A percentile compares a stretch with the other conserved stretches of the same genome.
phyloP scores from a whole-genome alignment of 2,113 vertebrate genomes.

The Pogona vitticeps region DNA sequence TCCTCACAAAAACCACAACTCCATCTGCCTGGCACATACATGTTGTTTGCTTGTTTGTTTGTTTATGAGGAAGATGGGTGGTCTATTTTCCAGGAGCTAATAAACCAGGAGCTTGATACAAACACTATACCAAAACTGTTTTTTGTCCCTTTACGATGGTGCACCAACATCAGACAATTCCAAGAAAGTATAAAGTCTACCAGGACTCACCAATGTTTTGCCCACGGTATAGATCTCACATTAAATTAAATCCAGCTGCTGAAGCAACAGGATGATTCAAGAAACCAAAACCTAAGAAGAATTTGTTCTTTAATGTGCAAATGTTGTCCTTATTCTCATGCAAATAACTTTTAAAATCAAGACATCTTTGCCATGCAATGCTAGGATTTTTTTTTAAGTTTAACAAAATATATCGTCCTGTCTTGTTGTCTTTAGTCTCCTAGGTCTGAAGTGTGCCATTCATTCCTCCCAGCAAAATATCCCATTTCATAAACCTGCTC shows the following conservation, averaged over 20 bases:
- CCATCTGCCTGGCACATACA: slow-evolving; percentile 20
- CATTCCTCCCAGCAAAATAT: slow-evolving; percentile 79
- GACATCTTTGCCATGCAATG: no score
- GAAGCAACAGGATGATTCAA: slow-evolving; percentile 24
- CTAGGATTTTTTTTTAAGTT: slow-evolving; percentile 36
- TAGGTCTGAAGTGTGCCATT: slow-evolving; percentile 76
- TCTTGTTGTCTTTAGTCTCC: slow-evolving; percentile 67
- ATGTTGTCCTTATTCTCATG: slow-evolving; percentile 19
- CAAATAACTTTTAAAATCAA: not conserved
- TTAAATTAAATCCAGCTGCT: slow-evolving; percentile 80
- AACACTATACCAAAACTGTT: not conserved
- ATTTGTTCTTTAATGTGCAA: slow-evolving; percentile 62
- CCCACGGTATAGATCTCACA: slow-evolving; percentile 63
- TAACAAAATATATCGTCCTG: slow-evolving; percentile 64
- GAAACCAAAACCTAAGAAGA: slow-evolving; percentile 65
- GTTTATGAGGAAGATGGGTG: not conserved
- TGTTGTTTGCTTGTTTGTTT: no score
- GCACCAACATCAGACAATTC: slow-evolving; percentile 30
- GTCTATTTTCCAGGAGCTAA: not conserved
- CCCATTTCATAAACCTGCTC: slow-evolving; percentile 81
- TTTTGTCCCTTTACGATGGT: not conserved
- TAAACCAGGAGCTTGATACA: slow-evolving; percentile 22
- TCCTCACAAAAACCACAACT: slow-evolving; percentile 10
- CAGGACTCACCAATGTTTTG: slow-evolving; percentile 72
- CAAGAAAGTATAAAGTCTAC: slow-evolving; percentile 25